A percentile compares a stretch with the other conserved stretches of the same genome.
These are phyloP conservation scores for Ramphastos sulfuratus DNA, from an alignment of 2,113 vertebrate species.

Conservation along the genomic window DNA sequence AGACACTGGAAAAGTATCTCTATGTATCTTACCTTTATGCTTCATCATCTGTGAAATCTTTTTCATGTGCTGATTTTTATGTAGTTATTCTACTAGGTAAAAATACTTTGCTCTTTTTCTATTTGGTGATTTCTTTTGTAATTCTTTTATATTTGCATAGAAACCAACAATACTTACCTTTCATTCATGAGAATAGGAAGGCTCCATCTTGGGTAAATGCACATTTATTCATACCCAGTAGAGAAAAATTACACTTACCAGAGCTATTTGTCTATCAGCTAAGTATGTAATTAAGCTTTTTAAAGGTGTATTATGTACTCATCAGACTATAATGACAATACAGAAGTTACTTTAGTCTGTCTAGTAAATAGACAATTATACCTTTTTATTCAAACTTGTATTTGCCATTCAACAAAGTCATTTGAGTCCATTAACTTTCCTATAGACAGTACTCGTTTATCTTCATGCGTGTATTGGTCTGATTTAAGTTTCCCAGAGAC, in stretches of 20 bases:
- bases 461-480: neutral
- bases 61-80: neutral
- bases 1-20: neutral
- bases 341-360: conserved; percentile 6
- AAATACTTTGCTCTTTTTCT: neutral
- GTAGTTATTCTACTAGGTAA: neutral
- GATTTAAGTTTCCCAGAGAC: too few relatives aligned
- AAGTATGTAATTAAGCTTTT: conserved; percentile 46
- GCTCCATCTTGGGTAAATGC: conserved; percentile 13
- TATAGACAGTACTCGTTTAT: neutral
- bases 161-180: neutral
- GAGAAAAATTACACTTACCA: conserved; percentile 1
- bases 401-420: conserved; percentile 2
- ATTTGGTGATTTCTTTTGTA: neutral
- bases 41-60: neutral
- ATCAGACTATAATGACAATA: conserved; percentile 38
- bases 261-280: conserved; percentile 43
- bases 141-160: neutral
- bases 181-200: neutral
- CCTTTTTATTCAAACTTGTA: conserved; percentile 29
- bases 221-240: conserved; percentile 44
- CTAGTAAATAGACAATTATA: conserved; percentile 25
- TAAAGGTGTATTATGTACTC: conserved; percentile 16
- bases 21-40: neutral
- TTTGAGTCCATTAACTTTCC: neutral